Conservation (phyloP, 2,113 vertebrate species). For the Pelecanus crispus region DNA sequence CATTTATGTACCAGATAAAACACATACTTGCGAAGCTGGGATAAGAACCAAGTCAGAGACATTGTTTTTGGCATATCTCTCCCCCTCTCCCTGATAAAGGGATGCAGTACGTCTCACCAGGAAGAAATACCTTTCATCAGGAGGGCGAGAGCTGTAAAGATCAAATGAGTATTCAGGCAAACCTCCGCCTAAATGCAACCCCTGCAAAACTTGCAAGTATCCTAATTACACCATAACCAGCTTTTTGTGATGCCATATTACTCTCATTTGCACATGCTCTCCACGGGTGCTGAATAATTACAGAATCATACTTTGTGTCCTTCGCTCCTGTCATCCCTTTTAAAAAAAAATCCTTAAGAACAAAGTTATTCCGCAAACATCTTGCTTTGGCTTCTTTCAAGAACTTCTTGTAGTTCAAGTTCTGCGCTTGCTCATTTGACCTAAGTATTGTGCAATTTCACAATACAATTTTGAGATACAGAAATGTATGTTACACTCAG, state of each 20-base stretch:
- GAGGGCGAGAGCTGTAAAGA: neutral
- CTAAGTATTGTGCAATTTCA: neutral
- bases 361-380: neutral
- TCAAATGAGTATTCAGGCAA: neutral
- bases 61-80: neutral
- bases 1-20: neutral
- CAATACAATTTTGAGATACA: neutral
- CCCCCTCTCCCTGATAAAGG: neutral
- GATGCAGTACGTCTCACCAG: neutral
- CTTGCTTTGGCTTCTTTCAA: neutral
- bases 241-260: neutral
- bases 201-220: neutral
- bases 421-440: neutral
- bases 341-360: neutral
- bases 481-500: neutral
- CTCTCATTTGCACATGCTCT: neutral
- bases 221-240: neutral
- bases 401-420: neutral
- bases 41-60: rapidly evolving
- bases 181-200: neutral
- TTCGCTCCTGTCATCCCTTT: neutral
- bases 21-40: neutral
- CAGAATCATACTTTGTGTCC: neutral
- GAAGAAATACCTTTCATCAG: neutral
- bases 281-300: neutral